Evolutionary conservation across 2,113 vertebrate species (phyloP), one percentile per base, ranked within the genome.

Genomic region (Apeltes quadracus): DNA sequence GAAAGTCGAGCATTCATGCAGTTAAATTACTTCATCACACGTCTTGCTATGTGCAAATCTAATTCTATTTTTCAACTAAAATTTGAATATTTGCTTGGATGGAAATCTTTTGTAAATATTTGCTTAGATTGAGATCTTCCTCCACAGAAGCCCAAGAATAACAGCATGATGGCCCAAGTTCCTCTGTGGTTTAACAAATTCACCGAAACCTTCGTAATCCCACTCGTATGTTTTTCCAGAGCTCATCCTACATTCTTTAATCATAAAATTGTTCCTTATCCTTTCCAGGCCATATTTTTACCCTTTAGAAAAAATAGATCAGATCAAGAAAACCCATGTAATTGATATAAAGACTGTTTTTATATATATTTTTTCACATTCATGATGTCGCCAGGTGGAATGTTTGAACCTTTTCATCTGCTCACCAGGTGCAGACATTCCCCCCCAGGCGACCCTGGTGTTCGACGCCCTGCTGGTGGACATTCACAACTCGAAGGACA

Each of bases 401-500:
- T 5, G 62, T 54, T 29, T 32, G 18, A 69, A 51, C 39, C 16
- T 8, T 13, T 62, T 12, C 34, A 39, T 27, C 39, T 36, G 25
- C 23, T 20, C 75, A 12, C 14, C 81, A 99, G 98, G 96, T 50
- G 93, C 90, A 0, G 90, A 93, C 74, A 94, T 98, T 55, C 97
- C 97, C 1, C 80, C 96, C 0, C 96, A 98, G 71, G 97, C 97
- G 0, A 98, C 96, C 0, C 86, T 99, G 86, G 93, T 97, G 77
- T 99, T 95, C 69, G 87, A 96, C 0, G 87, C 98, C 71, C 92
- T 96, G 32, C 86, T 99, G 76, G 92, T 96, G 39, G 97, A 99
- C 71, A 87, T 99, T 68, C 95, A 98, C 89, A 99, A 99, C 80
- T 93, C 97, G 0, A 97, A 97, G 66, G 97, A 98, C 0, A 92